Evolutionary conservation across 2,113 vertebrate genomes (phyloP).

Genomic region (Neolamprologus fasciatus): DNA sequence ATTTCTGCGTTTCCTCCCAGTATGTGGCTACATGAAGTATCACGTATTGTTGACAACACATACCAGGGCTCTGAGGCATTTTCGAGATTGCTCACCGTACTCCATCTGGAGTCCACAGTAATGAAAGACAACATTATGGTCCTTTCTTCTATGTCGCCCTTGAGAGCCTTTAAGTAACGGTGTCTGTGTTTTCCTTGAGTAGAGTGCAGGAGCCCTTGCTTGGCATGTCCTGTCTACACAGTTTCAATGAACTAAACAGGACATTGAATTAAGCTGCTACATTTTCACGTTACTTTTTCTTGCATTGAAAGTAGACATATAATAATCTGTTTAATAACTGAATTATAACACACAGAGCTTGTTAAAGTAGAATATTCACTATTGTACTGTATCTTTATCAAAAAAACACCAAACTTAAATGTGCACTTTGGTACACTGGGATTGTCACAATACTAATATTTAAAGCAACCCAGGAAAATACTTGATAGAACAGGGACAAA

Average conservation of each 20-base stretch:
- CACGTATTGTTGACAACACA: conserved; percentile 26
- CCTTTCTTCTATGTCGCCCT: neutral
- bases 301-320: neutral
- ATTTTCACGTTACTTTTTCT: neutral
- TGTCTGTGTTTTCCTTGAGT: neutral
- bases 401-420: neutral
- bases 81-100: neutral
- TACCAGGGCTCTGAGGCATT: neutral
- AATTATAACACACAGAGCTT: neutral
- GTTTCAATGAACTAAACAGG: neutral
- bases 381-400: neutral
- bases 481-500: neutral
- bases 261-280: neutral
- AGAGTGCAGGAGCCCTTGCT: neutral
- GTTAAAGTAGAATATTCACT: neutral
- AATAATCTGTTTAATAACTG: neutral
- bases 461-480: neutral
- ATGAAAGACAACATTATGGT: conserved; percentile 15
- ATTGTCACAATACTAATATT: neutral
- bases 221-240: neutral
- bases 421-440: neutral
- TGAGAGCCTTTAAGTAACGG: conserved; percentile 1
- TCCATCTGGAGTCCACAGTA: conserved; percentile 23
- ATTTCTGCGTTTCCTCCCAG: conserved; percentile 16
- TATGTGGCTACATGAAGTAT: neutral